phyloP scores from a whole-genome alignment of 2,888 invertebrate genomes.

The Bruchidius siliquastri region DNA sequence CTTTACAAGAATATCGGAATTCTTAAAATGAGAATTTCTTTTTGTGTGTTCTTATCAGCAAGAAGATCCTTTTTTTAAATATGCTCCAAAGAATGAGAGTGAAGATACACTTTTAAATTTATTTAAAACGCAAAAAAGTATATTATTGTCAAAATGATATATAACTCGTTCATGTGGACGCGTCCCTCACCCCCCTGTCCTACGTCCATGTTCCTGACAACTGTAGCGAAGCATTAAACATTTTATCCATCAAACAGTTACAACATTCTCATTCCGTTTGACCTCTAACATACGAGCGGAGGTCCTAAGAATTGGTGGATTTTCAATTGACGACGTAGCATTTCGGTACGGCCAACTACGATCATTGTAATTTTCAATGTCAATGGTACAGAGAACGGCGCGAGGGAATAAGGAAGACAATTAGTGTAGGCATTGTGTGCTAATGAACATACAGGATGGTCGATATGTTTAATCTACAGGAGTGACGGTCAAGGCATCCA shows the following conservation, averaged over 20 bases:
- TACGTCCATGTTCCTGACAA: neutral
- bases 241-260: neutral
- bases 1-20: no score
- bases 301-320: neutral
- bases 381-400: neutral
- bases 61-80: no score
- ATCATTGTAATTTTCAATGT: neutral
- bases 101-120: no score
- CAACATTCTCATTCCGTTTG: conserved; percentile 1
- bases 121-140: no score
- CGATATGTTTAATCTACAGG: neutral
- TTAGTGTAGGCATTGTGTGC: neutral
- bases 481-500: neutral
- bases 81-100: no score
- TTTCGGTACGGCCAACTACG: neutral
- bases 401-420: neutral
- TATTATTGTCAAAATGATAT: no score
- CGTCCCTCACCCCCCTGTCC: neutral
- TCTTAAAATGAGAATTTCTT: no score
- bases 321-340: neutral
- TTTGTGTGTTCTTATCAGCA: no score
- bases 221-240: neutral
- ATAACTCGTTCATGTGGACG: no score
- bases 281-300: conserved; percentile 1
- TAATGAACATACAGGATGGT: neutral